Conservation (phyloP, 1,140 invertebrate genomes). For the Cydia fagiglandana region DNA sequence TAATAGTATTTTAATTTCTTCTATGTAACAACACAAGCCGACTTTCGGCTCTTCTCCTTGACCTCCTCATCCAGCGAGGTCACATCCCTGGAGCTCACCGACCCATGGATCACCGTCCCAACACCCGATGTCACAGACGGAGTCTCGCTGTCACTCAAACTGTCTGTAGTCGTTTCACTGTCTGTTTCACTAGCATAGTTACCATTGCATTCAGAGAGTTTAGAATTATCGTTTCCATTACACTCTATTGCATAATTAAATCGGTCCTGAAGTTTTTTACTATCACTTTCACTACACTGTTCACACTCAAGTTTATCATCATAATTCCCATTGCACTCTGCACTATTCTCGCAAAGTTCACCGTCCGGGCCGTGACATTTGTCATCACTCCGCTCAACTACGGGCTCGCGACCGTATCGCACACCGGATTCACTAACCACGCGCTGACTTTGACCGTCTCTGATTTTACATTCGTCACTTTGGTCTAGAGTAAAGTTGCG, state of each 20-base stretch:
- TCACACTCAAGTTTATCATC: background rate
- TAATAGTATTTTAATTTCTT: too few relatives aligned
- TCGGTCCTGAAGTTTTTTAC: background rate
- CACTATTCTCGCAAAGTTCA: background rate
- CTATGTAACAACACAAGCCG: constrained; percentile 1
- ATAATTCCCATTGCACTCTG: background rate
- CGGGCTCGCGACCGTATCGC: too few relatives aligned
- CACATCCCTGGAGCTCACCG: constrained; percentile 37
- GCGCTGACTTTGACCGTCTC: too few relatives aligned
- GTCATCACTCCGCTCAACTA: too few relatives aligned
- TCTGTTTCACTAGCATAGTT: background rate
- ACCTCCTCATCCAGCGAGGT: constrained; percentile 30
- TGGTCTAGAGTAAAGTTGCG: background rate
- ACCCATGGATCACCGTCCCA: constrained; percentile 50
- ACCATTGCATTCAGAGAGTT: background rate
- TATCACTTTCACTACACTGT: background rate
- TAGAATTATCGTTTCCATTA: background rate
- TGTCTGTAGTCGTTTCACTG: background rate
- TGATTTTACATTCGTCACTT: background rate
- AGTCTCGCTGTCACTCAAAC: background rate
- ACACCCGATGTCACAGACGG: constrained; percentile 44
- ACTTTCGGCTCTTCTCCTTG: background rate
- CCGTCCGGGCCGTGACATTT: too few relatives aligned
- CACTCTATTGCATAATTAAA: background rate
- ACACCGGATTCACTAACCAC: too few relatives aligned